Evolutionary conservation across 2,113 vertebrate genomes (phyloP).

Genomic region (Merops nubicus): DNA sequence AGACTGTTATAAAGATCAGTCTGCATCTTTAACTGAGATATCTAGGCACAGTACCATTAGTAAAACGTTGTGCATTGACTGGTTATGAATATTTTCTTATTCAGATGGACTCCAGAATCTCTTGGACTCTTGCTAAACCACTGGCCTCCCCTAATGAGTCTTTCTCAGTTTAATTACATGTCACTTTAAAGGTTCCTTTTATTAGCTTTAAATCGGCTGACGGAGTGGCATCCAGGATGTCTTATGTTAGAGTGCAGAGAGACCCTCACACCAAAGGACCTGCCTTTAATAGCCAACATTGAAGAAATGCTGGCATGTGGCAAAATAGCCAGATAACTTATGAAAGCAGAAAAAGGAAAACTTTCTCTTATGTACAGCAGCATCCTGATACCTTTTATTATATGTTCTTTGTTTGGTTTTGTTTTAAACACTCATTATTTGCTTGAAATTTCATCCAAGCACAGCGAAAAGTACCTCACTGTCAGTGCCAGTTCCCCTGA

Average conservation of each 20-base stretch:
- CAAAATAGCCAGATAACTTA: not conserved
- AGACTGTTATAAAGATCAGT: not conserved
- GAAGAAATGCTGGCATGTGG: not conserved
- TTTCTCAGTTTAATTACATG: not conserved
- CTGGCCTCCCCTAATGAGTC: not conserved
- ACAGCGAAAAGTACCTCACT: not conserved
- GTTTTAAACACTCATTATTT: not conserved
- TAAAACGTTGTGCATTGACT: not conserved
- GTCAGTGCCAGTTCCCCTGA: not conserved
- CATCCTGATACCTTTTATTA: not conserved
- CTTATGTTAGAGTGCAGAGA: not conserved
- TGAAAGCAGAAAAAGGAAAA: not conserved
- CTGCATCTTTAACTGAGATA: not conserved
- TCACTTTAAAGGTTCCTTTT: not conserved
- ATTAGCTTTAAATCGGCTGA: not conserved
- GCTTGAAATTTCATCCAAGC: not conserved
- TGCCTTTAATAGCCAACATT: not conserved
- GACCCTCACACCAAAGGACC: not conserved
- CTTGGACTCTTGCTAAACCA: not conserved
- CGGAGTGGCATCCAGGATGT: not conserved
- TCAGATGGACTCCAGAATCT: not conserved
- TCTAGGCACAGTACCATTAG: not conserved
- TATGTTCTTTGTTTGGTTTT: not conserved
- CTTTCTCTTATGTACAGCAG: not conserved
- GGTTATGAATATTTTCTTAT: not conserved